Evolutionary conservation across 30 jellyfish, hydroid and myxozoan genomes (phyloP), one percentile per base, ranked within the genome.

Genomic region (Hydra vulgaris): DNA sequence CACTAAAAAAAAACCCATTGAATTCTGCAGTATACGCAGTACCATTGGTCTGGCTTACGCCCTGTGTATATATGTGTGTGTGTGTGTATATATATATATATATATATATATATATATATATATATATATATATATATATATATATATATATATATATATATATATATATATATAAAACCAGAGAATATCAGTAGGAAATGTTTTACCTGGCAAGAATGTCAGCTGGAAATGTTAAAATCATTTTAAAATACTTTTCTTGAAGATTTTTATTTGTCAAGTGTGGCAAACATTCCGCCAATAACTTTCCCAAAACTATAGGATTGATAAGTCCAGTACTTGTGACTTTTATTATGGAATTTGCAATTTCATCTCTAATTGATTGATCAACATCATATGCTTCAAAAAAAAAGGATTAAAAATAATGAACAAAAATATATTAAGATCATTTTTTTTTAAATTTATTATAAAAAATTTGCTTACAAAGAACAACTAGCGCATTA

Each of bases 121-220:
- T n/a, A n/a, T n/a, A n/a, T n/a, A n/a, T n/a, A n/a, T n/a, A n/a
- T n/a, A n/a, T n/a, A n/a, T n/a, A n/a, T n/a, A n/a, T n/a, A n/a
- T n/a, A n/a, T n/a, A n/a, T n/a, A n/a, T n/a, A n/a, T n/a, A n/a
- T n/a, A n/a, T n/a, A n/a, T n/a, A n/a, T n/a, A n/a, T n/a, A n/a
- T n/a, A n/a, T n/a, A n/a, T n/a, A n/a, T n/a, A n/a, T n/a, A 56
- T 56, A 56, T 56, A 56, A 56, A 15, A n/a, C n/a, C 71, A 56
- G n/a, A 17, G 71, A 17, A n/a, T 56, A 15, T 15, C n/a, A n/a
- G 71, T 56, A 56, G 17, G 71, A 56, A 56, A 56, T 56, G 71
- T 17, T 56, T n/a, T 78, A 92, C 98, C 98, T 86, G 72, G 98
- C 98, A 15, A 92, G 24, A 12, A 87, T 54, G 70, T 92, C 98